phyloP scores from a whole-genome alignment of 2,888 invertebrate genomes.

The Spisula subtruncata region DNA sequence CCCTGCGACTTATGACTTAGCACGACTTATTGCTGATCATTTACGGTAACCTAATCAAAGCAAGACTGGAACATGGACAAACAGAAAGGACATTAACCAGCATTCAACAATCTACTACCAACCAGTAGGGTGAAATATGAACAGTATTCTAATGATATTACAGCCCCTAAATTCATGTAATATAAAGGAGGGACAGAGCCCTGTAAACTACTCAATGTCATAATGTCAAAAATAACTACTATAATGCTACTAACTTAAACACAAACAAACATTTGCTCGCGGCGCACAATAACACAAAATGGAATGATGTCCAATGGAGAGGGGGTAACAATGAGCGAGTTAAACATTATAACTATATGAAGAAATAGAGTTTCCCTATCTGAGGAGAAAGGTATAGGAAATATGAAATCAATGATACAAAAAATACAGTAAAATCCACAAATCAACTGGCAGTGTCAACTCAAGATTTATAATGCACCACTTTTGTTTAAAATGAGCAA shows the following conservation, averaged over 20 bases:
- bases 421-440: conserved; percentile 10
- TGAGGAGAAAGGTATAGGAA: background rate
- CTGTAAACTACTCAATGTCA: background rate
- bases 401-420: background rate
- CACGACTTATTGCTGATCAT: too few species aligned
- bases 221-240: background rate
- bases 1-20: too few species aligned
- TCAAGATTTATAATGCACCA: background rate
- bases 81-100: too few species aligned
- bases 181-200: background rate
- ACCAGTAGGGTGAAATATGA: background rate
- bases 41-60: too few species aligned
- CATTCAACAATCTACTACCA: too few species aligned
- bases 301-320: conserved; percentile 11
- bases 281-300: conserved; percentile 12
- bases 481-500: too few species aligned
- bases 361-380: background rate
- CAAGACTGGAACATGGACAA: too few species aligned
- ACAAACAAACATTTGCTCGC: conserved; percentile 3
- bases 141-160: background rate
- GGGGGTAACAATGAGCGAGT: background rate
- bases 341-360: too few species aligned
- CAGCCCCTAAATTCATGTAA: background rate
- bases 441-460: conserved; percentile 4
- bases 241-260: conserved; percentile 22